phyloP scores from a whole-genome alignment of 2,888 invertebrate genomes.

The Acrocera orbiculus region DNA sequence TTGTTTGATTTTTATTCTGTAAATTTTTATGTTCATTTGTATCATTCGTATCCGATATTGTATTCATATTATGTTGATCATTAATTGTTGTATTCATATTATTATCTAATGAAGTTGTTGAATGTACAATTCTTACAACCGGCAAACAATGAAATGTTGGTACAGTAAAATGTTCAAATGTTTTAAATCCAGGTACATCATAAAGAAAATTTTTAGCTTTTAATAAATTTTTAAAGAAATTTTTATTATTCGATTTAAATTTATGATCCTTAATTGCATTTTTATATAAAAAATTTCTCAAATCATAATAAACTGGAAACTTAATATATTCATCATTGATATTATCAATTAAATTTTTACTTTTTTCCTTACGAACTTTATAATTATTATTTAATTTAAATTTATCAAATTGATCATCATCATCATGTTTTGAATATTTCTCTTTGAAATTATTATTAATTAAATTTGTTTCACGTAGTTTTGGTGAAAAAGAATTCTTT shows the following conservation, averaged over 20 bases:
- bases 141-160: conserved; percentile 6
- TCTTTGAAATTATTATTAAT: no score
- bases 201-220: background rate
- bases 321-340: no score
- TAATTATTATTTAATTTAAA: no score
- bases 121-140: conserved; percentile 4
- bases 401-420: no score
- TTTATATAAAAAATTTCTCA: background rate
- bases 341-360: no score
- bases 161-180: conserved; percentile 6
- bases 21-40: background rate
- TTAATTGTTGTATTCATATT: background rate
- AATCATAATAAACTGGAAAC: background rate
- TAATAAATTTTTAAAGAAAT: background rate
- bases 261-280: background rate
- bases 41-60: background rate
- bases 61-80: background rate
- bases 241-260: no score
- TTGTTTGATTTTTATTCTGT: background rate
- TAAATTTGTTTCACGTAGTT: no score
- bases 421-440: no score
- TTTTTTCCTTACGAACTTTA: no score
- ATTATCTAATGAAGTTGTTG: background rate
- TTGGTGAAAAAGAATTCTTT: no score
- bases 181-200: conserved; percentile 6